phyloP scores from a whole-genome alignment of 1,140 invertebrate species.

The Leptonema lineaticorne region DNA sequence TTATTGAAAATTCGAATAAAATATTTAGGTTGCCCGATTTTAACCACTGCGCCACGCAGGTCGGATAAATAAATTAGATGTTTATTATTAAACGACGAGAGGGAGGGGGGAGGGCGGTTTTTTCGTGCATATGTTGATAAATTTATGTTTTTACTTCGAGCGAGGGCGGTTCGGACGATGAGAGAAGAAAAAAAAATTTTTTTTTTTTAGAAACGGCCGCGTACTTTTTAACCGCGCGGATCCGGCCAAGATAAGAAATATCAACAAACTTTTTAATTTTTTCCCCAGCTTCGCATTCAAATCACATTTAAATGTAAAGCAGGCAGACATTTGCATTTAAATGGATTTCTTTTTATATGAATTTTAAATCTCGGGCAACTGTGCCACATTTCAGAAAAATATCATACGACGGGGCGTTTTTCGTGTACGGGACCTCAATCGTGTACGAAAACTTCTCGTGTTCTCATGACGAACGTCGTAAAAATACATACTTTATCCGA shows the following conservation, averaged over 20 bases:
- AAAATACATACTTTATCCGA: too few relatives aligned
- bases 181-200: not conserved
- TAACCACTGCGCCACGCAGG: too few relatives aligned
- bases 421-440: conserved; percentile 2
- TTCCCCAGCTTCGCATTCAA: conserved; percentile 30
- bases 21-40: too few relatives aligned
- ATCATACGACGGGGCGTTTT: conserved; percentile 12
- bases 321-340: conserved; percentile 33
- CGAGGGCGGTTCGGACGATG: too few relatives aligned
- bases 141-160: not conserved
- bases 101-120: too few relatives aligned
- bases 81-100: too few relatives aligned
- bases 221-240: not conserved
- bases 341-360: conserved; percentile 36
- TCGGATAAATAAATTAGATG: too few relatives aligned
- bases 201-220: conserved; percentile 6
- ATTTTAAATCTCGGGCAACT: conserved; percentile 29
- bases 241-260: conserved; percentile 22
- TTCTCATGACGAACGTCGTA: too few relatives aligned
- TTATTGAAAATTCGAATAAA: too few relatives aligned
- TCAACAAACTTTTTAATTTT: conserved; percentile 35
- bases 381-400: conserved; percentile 26
- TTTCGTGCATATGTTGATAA: too few relatives aligned
- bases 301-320: conserved; percentile 35
- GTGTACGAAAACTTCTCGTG: not conserved